Conservation (phyloP, 1,140 invertebrate species). For the Bombus pyrosoma region DNA sequence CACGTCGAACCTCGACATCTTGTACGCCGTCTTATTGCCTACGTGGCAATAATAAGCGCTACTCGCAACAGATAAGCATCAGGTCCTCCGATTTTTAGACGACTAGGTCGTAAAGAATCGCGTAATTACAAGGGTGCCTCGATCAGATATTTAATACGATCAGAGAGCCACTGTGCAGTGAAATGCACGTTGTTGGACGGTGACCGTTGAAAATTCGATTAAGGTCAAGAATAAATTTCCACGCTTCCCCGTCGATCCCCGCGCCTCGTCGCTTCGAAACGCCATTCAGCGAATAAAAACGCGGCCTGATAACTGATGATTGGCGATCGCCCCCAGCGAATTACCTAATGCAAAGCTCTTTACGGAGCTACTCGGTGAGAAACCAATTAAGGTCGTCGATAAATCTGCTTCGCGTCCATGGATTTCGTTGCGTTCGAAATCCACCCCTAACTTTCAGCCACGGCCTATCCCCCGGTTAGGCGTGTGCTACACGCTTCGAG, state of each 20-base stretch:
- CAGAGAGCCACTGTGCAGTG: background rate
- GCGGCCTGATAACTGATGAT: background rate
- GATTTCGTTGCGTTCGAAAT: slow-evolving; percentile 5
- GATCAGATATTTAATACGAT: too few relatives aligned
- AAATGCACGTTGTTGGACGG: background rate
- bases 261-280: background rate
- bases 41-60: too few relatives aligned
- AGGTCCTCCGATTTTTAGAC: too few relatives aligned
- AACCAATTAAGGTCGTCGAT: slow-evolving; percentile 36
- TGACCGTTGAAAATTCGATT: background rate
- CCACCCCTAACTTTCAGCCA: background rate
- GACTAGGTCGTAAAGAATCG: too few relatives aligned
- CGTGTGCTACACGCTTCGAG: background rate
- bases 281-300: background rate
- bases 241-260: background rate
- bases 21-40: too few relatives aligned
- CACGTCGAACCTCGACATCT: too few relatives aligned
- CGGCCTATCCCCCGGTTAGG: too few relatives aligned
- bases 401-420: background rate
- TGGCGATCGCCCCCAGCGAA: background rate
- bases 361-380: background rate
- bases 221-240: slow-evolving; percentile 31
- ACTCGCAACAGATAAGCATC: too few relatives aligned
- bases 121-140: too few relatives aligned
- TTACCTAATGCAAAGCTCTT: slow-evolving; percentile 31